Evolutionary conservation across 2,113 vertebrate species (phyloP).

Genomic region (Boulengeromyrus knoepffleri): DNA sequence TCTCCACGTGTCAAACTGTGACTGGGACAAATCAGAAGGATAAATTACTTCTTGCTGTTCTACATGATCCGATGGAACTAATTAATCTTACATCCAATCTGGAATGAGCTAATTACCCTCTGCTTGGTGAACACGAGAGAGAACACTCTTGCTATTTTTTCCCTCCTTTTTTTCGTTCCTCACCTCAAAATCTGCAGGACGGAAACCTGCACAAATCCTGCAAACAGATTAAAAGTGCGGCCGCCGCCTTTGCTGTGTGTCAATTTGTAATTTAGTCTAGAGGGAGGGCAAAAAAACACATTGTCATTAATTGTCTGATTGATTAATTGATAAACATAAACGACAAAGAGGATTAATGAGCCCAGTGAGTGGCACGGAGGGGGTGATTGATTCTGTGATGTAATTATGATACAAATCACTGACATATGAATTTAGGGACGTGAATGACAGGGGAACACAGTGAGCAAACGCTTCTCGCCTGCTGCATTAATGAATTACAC

Average conservation of each 20-base stretch:
- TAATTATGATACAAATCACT: slow-evolving; percentile 41
- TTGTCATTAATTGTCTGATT: slow-evolving; percentile 38
- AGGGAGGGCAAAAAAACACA: slow-evolving; percentile 28
- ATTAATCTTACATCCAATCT: slow-evolving; percentile 34
- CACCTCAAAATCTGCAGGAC: slow-evolving; percentile 16
- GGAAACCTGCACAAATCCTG: not conserved
- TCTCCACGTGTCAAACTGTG: not conserved
- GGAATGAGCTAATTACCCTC: slow-evolving; percentile 36
- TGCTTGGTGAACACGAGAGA: slow-evolving; percentile 30
- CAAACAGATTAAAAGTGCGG: slow-evolving; percentile 17
- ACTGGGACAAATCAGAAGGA: slow-evolving; percentile 18
- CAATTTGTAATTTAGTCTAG: slow-evolving; percentile 9
- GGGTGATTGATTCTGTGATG: slow-evolving; percentile 29
- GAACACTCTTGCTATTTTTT: slow-evolving; percentile 17
- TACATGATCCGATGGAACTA: slow-evolving; percentile 34
- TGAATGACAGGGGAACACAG: slow-evolving; percentile 8
- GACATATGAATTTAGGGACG: slow-evolving; percentile 13
- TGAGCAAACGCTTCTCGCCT: not conserved
- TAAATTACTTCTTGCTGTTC: slow-evolving; percentile 32
- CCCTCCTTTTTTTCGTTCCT: slow-evolving; percentile 1
- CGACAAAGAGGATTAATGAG: slow-evolving; percentile 36
- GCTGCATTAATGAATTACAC: not conserved
- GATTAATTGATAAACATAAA: slow-evolving; percentile 46
- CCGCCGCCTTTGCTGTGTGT: slow-evolving; percentile 23
- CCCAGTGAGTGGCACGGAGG: slow-evolving; percentile 24